These are phyloP conservation scores for Dicrurus megarhynchus DNA, from an alignment of 2,113 vertebrate genomes.

Conservation along the genomic window DNA sequence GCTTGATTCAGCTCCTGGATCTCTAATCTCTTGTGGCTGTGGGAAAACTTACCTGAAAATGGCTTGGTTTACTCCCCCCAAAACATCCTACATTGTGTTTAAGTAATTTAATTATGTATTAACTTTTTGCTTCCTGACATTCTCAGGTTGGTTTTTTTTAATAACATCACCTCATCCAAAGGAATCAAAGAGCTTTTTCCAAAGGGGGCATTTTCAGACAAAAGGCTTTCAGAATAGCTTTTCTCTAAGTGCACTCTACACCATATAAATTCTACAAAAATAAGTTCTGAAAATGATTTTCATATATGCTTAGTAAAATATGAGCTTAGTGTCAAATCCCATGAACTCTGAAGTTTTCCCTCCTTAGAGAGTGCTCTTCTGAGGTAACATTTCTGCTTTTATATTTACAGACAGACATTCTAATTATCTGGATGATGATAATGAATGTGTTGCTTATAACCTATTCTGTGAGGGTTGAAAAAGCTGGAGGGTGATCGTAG, in stretches of 20 bases:
- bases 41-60: not conserved
- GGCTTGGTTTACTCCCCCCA: not conserved
- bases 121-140: not conserved
- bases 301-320: conserved; percentile 18
- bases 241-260: not conserved
- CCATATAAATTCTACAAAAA: not conserved
- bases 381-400: conserved; percentile 53
- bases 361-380: conserved; percentile 16
- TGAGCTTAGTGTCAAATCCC: conserved; percentile 31
- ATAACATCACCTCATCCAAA: not conserved
- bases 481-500: conserved; percentile 52
- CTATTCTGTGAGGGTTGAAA: conserved; percentile 55
- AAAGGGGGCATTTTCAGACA: not conserved
- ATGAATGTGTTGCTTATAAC: conserved; percentile 69
- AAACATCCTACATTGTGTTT: not conserved
- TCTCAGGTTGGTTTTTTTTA: not conserved
- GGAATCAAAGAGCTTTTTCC: not conserved
- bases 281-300: conserved; percentile 17
- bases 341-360: not conserved
- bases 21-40: not conserved
- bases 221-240: not conserved
- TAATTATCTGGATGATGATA: conserved; percentile 67
- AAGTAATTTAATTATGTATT: not conserved
- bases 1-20: not conserved
- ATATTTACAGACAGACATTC: conserved; percentile 62